phyloP scores from a whole-genome alignment of 2,113 vertebrate species.

The Pipa parva region DNA sequence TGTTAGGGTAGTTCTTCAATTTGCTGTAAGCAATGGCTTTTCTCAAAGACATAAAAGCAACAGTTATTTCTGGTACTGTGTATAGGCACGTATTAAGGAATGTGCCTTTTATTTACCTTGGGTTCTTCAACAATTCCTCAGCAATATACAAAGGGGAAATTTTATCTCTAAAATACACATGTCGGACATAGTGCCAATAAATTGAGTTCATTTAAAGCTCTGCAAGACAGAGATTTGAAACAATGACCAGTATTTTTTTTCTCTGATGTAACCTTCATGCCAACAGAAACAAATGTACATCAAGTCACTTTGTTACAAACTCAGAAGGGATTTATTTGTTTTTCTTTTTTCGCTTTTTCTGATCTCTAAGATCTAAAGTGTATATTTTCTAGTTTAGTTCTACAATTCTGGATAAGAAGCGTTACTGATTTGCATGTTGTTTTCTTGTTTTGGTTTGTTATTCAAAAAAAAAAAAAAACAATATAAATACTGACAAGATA shows the following conservation, averaged over 20 bases:
- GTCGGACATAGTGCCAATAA: conserved; percentile 9
- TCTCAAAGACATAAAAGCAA: not conserved
- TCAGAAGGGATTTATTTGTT: not conserved
- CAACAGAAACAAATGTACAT: not conserved
- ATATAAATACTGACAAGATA: conserved; percentile 58
- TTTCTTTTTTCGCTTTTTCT: not conserved
- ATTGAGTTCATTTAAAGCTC: not conserved
- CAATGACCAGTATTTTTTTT: conserved; percentile 7
- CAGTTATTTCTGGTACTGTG: not conserved
- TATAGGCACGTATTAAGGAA: not conserved
- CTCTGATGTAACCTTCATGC: not conserved
- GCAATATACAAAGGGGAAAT: conserved; percentile 1
- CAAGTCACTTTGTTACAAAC: not conserved
- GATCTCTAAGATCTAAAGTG: conserved; percentile 7
- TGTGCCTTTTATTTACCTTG: not conserved
- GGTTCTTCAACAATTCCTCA: not conserved
- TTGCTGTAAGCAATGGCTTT: not conserved
- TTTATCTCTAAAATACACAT: conserved; percentile 36
- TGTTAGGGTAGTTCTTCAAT: not conserved
- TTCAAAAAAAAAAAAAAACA: conserved; percentile 43
- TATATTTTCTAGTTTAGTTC: conserved; percentile 7
- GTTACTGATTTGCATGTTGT: conserved; percentile 48
- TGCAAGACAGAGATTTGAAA: conserved; percentile 20
- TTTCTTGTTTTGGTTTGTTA: conserved; percentile 47
- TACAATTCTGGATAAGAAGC: conserved; percentile 41